Conservation (phyloP, 92 coral and sea anemone genomes). For the Heliopora coerulea region DNA sequence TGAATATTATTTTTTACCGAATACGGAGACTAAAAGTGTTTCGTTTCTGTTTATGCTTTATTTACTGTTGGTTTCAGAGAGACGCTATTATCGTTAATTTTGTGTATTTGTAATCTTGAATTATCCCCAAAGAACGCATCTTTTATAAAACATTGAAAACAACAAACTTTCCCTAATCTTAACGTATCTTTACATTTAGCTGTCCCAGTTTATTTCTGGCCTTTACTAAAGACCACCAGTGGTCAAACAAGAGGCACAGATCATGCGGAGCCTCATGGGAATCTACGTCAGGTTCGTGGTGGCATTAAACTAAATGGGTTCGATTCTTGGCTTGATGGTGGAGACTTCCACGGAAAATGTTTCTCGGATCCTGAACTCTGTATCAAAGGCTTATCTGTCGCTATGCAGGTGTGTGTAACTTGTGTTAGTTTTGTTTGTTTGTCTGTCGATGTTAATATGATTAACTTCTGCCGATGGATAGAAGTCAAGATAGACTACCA, state of each 20-base stretch:
- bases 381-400: slow-evolving; percentile 93
- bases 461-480: background rate
- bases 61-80: too few species aligned
- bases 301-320: slow-evolving; percentile 92
- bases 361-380: slow-evolving; percentile 98
- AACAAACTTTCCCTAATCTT: too few species aligned
- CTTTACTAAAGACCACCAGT: slow-evolving; percentile 89
- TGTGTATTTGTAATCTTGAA: too few species aligned
- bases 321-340: slow-evolving; percentile 98
- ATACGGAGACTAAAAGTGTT: too few species aligned
- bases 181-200: too few species aligned
- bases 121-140: too few species aligned
- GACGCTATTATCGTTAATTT: too few species aligned
- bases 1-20: too few species aligned
- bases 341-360: slow-evolving; percentile 97
- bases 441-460: background rate
- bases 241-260: slow-evolving; percentile 88
- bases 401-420: slow-evolving; percentile 68
- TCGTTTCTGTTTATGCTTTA: too few species aligned
- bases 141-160: too few species aligned
- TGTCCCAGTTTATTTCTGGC: slow-evolving; percentile 90
- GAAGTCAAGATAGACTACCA: too few species aligned
- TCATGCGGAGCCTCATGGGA: slow-evolving; percentile 85
- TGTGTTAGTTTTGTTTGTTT: background rate
- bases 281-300: slow-evolving; percentile 75